A percentile compares a stretch with the other conserved stretches of the same genome.
Conservation (phyloP, 2,113 vertebrate species). For the Megatriorchis doriae region DNA sequence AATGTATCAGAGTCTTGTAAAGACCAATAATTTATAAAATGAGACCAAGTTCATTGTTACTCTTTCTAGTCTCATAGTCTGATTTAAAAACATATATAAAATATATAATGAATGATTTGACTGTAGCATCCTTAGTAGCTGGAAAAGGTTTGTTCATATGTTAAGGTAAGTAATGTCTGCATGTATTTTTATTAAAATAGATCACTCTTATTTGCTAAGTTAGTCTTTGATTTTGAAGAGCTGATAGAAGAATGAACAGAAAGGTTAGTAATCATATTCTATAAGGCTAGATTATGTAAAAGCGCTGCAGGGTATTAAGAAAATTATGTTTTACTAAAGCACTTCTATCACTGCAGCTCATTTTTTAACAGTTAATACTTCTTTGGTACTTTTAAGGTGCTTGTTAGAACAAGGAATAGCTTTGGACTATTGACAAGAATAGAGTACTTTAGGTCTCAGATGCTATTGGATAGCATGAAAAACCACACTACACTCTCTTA, state of each 20-base stretch:
- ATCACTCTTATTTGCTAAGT: slow-evolving; percentile 28
- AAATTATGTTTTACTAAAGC: background rate
- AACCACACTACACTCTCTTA: background rate
- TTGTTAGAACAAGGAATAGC: slow-evolving; percentile 13
- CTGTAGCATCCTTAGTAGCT: background rate
- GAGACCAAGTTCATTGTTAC: slow-evolving; percentile 54
- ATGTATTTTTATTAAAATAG: background rate
- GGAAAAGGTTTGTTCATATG: slow-evolving; percentile 4
- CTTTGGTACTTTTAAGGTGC: slow-evolving; percentile 61
- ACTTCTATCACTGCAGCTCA: slow-evolving; percentile 12
- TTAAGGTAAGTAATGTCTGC: slow-evolving; percentile 16
- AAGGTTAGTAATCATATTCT: slow-evolving; percentile 44
- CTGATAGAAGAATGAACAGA: background rate
- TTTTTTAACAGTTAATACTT: slow-evolving; percentile 43
- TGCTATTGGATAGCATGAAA: background rate
- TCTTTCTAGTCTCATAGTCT: slow-evolving; percentile 74
- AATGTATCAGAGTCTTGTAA: slow-evolving; percentile 76
- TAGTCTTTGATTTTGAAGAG: slow-evolving; percentile 6
- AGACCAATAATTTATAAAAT: slow-evolving; percentile 88
- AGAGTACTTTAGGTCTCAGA: background rate
- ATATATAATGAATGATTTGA: slow-evolving; percentile 56
- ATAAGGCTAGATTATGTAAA: slow-evolving; percentile 12
- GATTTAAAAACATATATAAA: slow-evolving; percentile 64
- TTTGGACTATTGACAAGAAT: background rate
- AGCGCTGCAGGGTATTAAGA: background rate